phyloP scores from a whole-genome alignment of 2,888 invertebrate genomes.

The Drosophila mayaguana region DNA sequence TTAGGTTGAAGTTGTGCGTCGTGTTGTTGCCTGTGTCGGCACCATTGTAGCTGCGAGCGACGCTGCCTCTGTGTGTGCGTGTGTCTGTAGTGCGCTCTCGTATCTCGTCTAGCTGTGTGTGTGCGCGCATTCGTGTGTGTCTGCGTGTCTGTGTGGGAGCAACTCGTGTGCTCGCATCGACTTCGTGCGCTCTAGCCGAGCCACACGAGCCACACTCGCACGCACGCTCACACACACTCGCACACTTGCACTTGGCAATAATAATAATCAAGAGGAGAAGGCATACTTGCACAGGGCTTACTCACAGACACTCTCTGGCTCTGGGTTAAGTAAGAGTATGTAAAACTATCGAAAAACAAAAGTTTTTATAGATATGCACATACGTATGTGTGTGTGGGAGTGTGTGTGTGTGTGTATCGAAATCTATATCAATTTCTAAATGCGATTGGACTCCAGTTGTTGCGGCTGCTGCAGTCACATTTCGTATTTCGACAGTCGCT shows the following conservation, averaged over 20 bases:
- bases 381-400: not conserved
- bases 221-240: conserved; percentile 11
- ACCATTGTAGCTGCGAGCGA: conserved; percentile 21
- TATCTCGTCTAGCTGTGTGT: conserved; percentile 14
- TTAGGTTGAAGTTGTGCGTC: conserved; percentile 79
- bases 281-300: conserved; percentile 40
- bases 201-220: conserved; percentile 41
- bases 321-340: conserved; percentile 29
- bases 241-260: conserved; percentile 56
- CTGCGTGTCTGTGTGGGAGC: conserved; percentile 37
- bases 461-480: conserved; percentile 24
- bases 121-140: conserved; percentile 21
- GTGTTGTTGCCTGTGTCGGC: conserved; percentile 68
- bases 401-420: conserved; percentile 10
- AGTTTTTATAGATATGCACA: conserved; percentile 8
- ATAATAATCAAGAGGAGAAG: conserved; percentile 61
- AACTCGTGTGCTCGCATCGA: conserved; percentile 30
- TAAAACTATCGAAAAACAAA: conserved; percentile 5
- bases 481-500: conserved; percentile 29
- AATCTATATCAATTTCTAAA: conserved; percentile 21
- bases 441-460: conserved; percentile 40
- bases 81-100: conserved; percentile 15
- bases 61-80: conserved; percentile 1
- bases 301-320: conserved; percentile 44
- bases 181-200: conserved; percentile 46